A percentile compares a stretch with the other conserved stretches of the same genome.
These are phyloP conservation scores for Caiman crocodilus DNA, from an alignment of 2,797 vertebrate species.

Conservation along the genomic window DNA sequence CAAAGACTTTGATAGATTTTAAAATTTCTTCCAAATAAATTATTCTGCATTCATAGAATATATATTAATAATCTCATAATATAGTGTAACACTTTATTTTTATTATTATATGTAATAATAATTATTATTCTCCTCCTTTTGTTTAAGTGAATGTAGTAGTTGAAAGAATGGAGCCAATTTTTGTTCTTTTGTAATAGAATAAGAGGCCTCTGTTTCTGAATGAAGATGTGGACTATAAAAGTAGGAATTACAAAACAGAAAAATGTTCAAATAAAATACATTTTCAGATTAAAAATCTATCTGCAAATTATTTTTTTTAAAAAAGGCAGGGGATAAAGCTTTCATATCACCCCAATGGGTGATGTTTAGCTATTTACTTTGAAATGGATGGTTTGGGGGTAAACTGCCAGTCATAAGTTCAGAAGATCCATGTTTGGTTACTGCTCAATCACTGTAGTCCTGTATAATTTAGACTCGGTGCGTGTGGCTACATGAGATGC, in stretches of 20 bases:
- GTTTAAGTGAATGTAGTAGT: background rate
- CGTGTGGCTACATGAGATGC: background rate
- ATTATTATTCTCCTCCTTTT: background rate
- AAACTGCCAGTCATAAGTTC: background rate
- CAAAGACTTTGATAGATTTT: background rate
- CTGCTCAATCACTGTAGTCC: background rate
- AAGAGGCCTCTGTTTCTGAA: background rate
- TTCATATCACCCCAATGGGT: background rate
- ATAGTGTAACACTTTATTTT: too few species aligned
- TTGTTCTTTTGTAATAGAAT: fast-evolving
- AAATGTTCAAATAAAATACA: background rate
- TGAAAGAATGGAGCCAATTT: background rate
- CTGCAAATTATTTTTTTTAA: background rate
- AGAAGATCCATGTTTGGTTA: background rate
- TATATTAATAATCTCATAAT: background rate
- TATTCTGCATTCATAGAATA: background rate
- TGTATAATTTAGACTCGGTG: background rate
- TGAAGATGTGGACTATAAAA: background rate
- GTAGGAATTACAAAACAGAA: background rate
- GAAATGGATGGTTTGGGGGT: background rate
- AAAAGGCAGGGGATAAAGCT: background rate
- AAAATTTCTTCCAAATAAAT: background rate
- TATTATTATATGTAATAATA: too few species aligned
- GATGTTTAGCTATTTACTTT: background rate
- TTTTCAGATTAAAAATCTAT: background rate